These are phyloP conservation scores for Atta cephalotes DNA, from an alignment of 1,140 invertebrate genomes.

Conservation along the genomic window DNA sequence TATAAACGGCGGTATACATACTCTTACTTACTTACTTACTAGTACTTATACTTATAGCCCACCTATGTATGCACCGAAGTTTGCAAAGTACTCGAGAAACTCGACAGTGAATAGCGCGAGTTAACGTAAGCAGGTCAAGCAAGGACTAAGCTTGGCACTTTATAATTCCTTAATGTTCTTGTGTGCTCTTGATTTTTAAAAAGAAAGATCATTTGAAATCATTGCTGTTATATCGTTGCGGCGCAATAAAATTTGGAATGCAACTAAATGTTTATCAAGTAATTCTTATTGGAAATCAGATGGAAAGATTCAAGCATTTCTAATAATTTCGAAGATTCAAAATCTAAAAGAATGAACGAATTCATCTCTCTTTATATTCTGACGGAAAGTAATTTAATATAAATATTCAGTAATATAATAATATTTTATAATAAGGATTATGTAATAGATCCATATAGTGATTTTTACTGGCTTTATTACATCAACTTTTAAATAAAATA, in stretches of 20 bases:
- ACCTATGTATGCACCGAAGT: slow-evolving; percentile 66
- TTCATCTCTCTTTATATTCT: not conserved
- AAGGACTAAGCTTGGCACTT: slow-evolving; percentile 76
- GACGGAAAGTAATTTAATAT: not conserved
- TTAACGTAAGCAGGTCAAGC: slow-evolving; percentile 79
- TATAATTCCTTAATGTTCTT: slow-evolving; percentile 72
- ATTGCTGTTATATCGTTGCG: not conserved
- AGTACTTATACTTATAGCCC: slow-evolving; percentile 74
- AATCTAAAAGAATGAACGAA: not conserved
- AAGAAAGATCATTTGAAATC: not conserved
- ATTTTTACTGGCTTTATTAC: not conserved
- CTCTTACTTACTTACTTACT: slow-evolving; percentile 70
- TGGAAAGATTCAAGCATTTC: not conserved
- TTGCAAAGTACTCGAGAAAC: slow-evolving; percentile 73
- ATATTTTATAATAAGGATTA: not conserved
- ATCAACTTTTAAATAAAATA: not conserved
- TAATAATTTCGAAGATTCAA: not conserved
- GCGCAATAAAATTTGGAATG: not conserved
- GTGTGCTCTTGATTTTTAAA: slow-evolving; percentile 51
- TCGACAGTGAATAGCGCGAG: slow-evolving; percentile 72
- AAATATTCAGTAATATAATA: too few species aligned
- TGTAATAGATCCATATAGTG: not conserved
- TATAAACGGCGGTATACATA: slow-evolving; percentile 59
- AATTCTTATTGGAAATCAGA: not conserved
- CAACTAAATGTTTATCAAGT: not conserved